These are phyloP conservation scores for Apotomis turbidana DNA, from an alignment of 2,888 invertebrate species.

Conservation along the genomic window DNA sequence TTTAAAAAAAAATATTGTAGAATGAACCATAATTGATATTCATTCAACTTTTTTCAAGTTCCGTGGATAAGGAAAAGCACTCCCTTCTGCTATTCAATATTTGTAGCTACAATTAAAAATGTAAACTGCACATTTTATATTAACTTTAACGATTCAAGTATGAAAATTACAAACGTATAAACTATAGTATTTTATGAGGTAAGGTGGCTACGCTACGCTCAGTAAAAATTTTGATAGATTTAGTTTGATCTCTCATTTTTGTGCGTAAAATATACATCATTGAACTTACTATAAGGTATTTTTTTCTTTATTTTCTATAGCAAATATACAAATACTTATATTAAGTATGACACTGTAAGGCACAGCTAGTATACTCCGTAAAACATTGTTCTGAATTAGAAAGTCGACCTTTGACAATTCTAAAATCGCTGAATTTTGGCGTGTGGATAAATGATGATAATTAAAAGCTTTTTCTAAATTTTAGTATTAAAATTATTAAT, in stretches of 20 bases:
- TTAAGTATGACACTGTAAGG: conserved; percentile 29
- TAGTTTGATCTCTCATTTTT: too few species aligned
- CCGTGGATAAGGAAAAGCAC: not conserved
- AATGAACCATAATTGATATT: too few species aligned
- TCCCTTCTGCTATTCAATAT: not conserved
- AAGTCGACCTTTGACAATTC: too few species aligned
- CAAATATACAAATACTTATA: conserved; percentile 1
- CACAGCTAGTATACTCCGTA: conserved; percentile 17
- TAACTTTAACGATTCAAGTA: not conserved
- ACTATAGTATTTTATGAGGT: not conserved
- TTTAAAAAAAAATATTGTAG: too few species aligned
- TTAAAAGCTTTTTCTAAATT: too few species aligned
- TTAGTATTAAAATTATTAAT: too few species aligned
- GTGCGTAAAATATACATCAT: too few species aligned
- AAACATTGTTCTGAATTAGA: not conserved
- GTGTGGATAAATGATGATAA: too few species aligned
- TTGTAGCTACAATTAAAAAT: not conserved
- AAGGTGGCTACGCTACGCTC: not conserved
- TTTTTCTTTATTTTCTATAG: not conserved
- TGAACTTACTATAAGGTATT: too few species aligned
- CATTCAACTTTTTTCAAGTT: too few species aligned
- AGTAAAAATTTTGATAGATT: not conserved
- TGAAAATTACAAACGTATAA: not conserved
- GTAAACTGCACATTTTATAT: not conserved
- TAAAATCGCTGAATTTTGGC: too few species aligned